phyloP scores from a whole-genome alignment of 2,888 invertebrate species.

The Eurytoma adleriae region DNA sequence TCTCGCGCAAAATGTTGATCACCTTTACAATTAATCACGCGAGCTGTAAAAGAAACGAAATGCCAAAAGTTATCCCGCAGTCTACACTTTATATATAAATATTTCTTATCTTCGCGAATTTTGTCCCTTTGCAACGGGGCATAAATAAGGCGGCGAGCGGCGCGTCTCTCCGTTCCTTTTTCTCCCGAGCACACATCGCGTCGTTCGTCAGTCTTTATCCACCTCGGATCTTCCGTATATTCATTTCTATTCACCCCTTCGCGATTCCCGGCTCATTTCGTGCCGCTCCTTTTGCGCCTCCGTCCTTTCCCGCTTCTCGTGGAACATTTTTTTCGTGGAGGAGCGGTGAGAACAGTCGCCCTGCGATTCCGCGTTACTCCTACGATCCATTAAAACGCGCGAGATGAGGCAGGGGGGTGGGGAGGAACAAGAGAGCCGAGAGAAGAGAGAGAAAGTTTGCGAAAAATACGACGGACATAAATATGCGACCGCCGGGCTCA shows the following conservation, averaged over 20 bases:
- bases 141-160: constrained; percentile 20
- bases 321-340: constrained; percentile 15
- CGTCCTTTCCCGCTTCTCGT: constrained; percentile 40
- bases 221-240: constrained; percentile 48
- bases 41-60: too few species aligned
- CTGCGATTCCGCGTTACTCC: constrained; percentile 68
- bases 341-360: constrained; percentile 74
- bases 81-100: not conserved
- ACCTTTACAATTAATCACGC: too few species aligned
- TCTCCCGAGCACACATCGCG: not conserved
- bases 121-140: constrained; percentile 6
- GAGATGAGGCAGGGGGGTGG: constrained; percentile 27
- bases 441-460: constrained; percentile 62
- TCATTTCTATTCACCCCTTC: constrained; percentile 51
- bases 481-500: constrained; percentile 70
- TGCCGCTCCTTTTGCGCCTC: constrained; percentile 20
- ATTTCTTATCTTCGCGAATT: constrained; percentile 27
- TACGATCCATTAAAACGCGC: constrained; percentile 73
- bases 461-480: constrained; percentile 73
- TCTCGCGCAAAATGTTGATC: too few species aligned
- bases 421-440: constrained; percentile 29
- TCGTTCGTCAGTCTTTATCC: constrained; percentile 51
- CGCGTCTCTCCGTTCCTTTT: constrained; percentile 30
- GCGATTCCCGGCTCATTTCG: constrained; percentile 21
- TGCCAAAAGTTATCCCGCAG: too few species aligned